Conservation (phyloP, 2,888 invertebrate species). For the Endotricha flammealis region DNA sequence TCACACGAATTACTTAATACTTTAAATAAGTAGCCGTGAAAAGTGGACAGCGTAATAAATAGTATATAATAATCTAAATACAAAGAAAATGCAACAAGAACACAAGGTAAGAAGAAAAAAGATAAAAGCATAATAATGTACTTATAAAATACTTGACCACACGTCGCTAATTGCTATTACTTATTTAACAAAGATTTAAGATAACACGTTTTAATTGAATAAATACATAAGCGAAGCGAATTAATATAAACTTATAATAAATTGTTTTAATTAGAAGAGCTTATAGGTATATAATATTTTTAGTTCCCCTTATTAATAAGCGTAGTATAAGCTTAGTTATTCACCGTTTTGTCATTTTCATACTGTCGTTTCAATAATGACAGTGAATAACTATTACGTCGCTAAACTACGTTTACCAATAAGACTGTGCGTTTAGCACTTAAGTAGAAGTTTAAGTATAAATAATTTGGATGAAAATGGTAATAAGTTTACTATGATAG, state of each 20-base stretch:
- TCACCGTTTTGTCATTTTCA: no score
- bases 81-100: constrained; percentile 56
- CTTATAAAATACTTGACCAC: constrained; percentile 32
- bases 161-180: constrained; percentile 65
- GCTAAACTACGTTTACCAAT: no score
- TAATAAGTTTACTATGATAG: no score
- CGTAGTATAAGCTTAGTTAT: no score
- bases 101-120: constrained; percentile 36
- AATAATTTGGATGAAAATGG: no score
- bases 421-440: no score
- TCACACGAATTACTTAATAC: constrained; percentile 55
- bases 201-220: background rate
- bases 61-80: constrained; percentile 24
- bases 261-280: constrained; percentile 9
- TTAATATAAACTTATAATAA: background rate
- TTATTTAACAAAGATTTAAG: background rate
- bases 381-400: no score
- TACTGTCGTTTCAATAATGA: no score
- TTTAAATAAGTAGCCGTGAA: constrained; percentile 52
- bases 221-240: background rate
- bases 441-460: no score
- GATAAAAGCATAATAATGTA: constrained; percentile 40
- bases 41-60: constrained; percentile 38
- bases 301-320: no score
- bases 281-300: no score